These are phyloP conservation scores for Australoheros scitulus DNA, from an alignment of 2,113 vertebrate species.

Conservation along the genomic window DNA sequence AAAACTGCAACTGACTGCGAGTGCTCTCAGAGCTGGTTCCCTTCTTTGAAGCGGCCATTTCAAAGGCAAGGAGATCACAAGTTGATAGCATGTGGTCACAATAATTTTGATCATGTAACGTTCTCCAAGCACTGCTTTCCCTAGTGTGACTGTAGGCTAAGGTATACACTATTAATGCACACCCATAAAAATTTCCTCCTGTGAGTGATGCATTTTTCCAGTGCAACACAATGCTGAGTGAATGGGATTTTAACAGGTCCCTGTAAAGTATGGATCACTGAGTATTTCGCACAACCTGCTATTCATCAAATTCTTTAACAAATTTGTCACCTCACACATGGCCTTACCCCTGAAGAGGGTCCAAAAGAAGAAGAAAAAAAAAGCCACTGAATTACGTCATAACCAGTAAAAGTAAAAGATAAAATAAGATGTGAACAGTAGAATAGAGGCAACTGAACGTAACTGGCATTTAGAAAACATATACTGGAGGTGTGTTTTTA, in stretches of 20 bases:
- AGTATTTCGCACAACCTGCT: slow-evolving; percentile 46
- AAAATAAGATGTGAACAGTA: background rate
- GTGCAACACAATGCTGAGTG: slow-evolving; percentile 9
- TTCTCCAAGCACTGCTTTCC: background rate
- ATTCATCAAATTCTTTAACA: slow-evolving; percentile 25
- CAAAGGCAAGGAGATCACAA: background rate
- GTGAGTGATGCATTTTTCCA: slow-evolving; percentile 21
- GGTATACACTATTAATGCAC: background rate
- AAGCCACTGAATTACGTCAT: background rate
- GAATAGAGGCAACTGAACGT: background rate
- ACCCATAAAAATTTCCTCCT: slow-evolving; percentile 8
- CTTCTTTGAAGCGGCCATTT: background rate
- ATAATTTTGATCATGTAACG: background rate
- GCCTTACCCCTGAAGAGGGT: background rate
- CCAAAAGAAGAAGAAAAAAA: background rate
- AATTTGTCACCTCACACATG: slow-evolving; percentile 49
- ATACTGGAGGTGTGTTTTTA: background rate
- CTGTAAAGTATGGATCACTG: slow-evolving; percentile 43
- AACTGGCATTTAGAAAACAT: background rate
- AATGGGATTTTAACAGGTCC: slow-evolving; percentile 52
- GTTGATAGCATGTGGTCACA: background rate
- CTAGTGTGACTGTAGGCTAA: background rate
- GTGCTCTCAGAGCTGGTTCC: too few relatives aligned
- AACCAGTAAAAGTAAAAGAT: slow-evolving; percentile 14
- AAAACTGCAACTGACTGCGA: background rate